Evolutionary conservation across 2,888 invertebrate genomes (phyloP), one percentile per base, ranked within the genome.

Genomic region (Lathronympha strigana): DNA sequence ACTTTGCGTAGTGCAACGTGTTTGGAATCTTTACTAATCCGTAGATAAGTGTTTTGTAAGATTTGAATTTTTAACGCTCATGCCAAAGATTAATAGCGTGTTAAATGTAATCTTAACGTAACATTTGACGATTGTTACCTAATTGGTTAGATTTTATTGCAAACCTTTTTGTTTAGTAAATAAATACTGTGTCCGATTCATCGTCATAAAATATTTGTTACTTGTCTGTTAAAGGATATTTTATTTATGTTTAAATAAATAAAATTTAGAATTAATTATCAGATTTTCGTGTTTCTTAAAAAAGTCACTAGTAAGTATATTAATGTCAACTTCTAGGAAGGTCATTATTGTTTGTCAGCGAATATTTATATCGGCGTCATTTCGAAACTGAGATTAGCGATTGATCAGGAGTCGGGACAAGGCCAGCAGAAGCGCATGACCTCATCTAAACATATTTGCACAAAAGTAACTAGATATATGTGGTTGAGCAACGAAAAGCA

Each of bases 381-480:
- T 53, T 60, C 53, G 31, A 38, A 60, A 61, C 53, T 28, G 25
- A 49, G 53, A 54, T 61, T 64, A 45, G 51, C 64, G 40, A 57
- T 50, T 45, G 51, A 53, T 28, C 53, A 17, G 58, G 47, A 61
- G 60, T 15, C 66, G 17, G 54, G 60, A 66, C 66, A 66, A 66
- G 66, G 66, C 60, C 66, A 54, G 51, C 51, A 64, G 64, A 58
- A 36, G 47, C 61, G 53, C 47, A 60, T 49, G 66, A 61, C 17
- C 60, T 54, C 60, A 54, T 40, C 66, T 60, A 66, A 63, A 49
- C 40, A 61, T 66, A 66, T 66, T 66, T 66, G 66, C 66, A 66
- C 66, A 49, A 66, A 63, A 66, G 54, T 66, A 66, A 66, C 60
- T 61, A 66, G 54, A 61, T 33, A 61, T 33, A 54, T 8, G 17